Conservation (phyloP, 1,140 invertebrate genomes). For the Micrasema minimum region DNA sequence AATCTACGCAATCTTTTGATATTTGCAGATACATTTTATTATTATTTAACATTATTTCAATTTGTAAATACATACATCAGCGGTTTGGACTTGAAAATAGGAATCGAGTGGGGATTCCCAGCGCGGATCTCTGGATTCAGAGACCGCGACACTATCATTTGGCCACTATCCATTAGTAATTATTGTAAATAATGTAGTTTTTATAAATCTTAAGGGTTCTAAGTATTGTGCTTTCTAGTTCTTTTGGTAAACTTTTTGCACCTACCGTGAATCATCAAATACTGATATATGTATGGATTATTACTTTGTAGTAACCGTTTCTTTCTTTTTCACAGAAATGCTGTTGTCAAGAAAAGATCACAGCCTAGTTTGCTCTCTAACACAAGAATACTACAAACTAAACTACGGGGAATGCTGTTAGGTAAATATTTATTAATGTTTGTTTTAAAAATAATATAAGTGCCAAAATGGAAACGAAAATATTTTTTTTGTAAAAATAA, state of each 20-base stretch:
- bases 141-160: no score
- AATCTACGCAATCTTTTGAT: no score
- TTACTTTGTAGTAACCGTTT: neutral
- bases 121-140: neutral
- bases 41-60: no score
- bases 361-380: slow-evolving; percentile 27
- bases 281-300: no score
- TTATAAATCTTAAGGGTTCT: neutral
- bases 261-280: no score
- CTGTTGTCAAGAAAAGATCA: slow-evolving; percentile 10
- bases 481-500: no score
- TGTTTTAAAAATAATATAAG: no score
- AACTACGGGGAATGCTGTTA: slow-evolving; percentile 45
- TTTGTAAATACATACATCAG: neutral
- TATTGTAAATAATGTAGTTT: neutral
- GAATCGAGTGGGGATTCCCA: neutral
- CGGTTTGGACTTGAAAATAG: neutral
- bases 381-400: slow-evolving; percentile 33
- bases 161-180: neutral
- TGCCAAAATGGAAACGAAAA: no score
- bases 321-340: slow-evolving; percentile 47
- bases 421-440: slow-evolving; percentile 43
- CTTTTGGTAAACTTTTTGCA: neutral
- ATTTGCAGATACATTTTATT: no score
- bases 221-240: neutral